Conservation (phyloP, 2,797 vertebrate species). For the Leucoraja ocellata region DNA sequence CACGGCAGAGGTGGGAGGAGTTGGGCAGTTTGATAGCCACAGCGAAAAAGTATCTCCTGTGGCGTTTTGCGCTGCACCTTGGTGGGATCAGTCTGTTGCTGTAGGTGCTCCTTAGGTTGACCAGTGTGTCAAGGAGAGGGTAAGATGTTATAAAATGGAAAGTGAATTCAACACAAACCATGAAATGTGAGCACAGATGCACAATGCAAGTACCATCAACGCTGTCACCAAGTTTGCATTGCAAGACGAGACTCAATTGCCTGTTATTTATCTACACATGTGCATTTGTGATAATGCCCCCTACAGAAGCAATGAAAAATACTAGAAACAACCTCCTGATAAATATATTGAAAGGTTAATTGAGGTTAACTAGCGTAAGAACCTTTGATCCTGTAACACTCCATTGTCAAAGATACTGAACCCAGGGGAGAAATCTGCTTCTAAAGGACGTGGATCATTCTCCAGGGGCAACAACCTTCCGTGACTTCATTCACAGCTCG, state of each 20-base stretch:
- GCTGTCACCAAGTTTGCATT: not conserved
- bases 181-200: not conserved
- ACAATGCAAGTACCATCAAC: not conserved
- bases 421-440: not conserved
- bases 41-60: no score
- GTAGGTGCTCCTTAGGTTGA: no score
- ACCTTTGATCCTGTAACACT: not conserved
- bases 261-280: not conserved
- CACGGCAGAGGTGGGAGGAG: no score
- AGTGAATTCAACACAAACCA: not conserved
- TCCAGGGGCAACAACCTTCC: not conserved
- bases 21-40: no score
- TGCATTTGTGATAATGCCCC: not conserved
- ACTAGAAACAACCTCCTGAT: not conserved
- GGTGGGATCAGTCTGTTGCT: no score
- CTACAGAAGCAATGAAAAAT: not conserved
- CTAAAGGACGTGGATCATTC: not conserved
- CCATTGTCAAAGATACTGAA: not conserved
- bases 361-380: not conserved
- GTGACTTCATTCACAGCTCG: not conserved
- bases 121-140: no score
- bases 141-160: not conserved
- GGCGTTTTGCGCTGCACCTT: no score
- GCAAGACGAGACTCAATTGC: not conserved
- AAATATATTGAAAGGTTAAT: constrained; percentile 10